These are phyloP conservation scores for Microtus ochrogaster DNA, from an alignment of 2,113 vertebrate species.

Conservation along the genomic window DNA sequence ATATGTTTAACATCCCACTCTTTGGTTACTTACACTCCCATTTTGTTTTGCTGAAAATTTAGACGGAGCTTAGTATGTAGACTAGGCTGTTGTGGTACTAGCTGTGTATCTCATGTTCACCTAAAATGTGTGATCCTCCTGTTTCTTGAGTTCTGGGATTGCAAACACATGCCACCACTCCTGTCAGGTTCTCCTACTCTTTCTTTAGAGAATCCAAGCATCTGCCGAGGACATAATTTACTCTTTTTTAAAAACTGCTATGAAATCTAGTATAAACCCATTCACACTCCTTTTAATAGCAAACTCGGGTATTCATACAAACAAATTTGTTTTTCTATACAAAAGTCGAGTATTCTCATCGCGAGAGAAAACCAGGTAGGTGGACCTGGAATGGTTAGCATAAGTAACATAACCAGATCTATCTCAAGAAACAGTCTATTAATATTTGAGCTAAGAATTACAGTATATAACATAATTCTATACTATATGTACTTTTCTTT, in stretches of 20 bases:
- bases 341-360: neutral
- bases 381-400: neutral
- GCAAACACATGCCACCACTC: neutral
- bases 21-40: neutral
- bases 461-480: neutral
- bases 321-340: neutral
- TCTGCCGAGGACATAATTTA: neutral
- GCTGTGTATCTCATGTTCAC: neutral
- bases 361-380: too few relatives aligned
- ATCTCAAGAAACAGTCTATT: neutral
- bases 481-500: neutral
- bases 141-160: neutral
- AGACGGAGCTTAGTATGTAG: neutral
- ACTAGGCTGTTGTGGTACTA: neutral
- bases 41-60: neutral
- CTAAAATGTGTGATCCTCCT: neutral
- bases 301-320: neutral
- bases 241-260: neutral
- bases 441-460: conserved; percentile 17
- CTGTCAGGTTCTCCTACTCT: neutral
- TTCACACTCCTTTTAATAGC: neutral
- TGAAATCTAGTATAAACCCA: conserved; percentile 7
- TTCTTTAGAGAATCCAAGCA: neutral
- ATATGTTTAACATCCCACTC: neutral
- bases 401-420: neutral